Evolutionary conservation across 1,140 invertebrate species (phyloP), one percentile per base, ranked within the genome.

Genomic region (Papilio machaon): DNA sequence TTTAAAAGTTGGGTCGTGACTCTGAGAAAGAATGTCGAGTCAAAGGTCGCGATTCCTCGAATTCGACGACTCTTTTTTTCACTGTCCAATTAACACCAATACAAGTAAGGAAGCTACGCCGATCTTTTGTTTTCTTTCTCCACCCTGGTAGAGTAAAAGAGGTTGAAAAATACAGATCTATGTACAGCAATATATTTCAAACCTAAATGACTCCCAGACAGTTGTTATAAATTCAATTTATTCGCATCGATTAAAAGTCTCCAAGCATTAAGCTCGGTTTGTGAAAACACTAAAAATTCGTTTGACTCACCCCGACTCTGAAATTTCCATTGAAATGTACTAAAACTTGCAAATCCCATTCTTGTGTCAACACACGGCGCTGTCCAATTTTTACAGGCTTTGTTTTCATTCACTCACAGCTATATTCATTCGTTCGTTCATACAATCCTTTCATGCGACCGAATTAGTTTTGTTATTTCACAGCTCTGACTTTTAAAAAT

Each of bases 321-420:
- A 64, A 30, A 70, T 38, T 23, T 35, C 30, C 64, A 70, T 70
- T 70, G 64, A 70, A 70, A 70, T 35, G 30, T 70, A 35, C 64
- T 70, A 70, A 70, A 70, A 70, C 64, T 70, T 70, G 64, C 64
- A 70, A 70, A 70, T 70, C 64, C 64, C 64, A 70, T 70, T 70
- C 64, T 70, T 70, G 30, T 70, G 64, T 70, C 64, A 70, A 70
- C 64, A 70, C 30, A 70, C 30, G 64, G 30, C 64, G 64, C 64
- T 70, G 64, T 70, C 30, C 64, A 70, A 70, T 70, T 70, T 70
- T 70, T 70, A 70, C 64, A 35, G 64, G 30, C 64, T 70, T 70
- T 70, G 64, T 70, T 70, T 70, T 70, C 30, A 70, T 70, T 70
- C 64, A 70, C 30, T 70, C 64, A 35, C 64, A 70, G 11, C 23